A percentile compares a stretch with the other conserved stretches of the same genome.
Evolutionary conservation across 2,797 vertebrate genomes (phyloP).

Genomic region (Cercopithecus hamlyni): DNA sequence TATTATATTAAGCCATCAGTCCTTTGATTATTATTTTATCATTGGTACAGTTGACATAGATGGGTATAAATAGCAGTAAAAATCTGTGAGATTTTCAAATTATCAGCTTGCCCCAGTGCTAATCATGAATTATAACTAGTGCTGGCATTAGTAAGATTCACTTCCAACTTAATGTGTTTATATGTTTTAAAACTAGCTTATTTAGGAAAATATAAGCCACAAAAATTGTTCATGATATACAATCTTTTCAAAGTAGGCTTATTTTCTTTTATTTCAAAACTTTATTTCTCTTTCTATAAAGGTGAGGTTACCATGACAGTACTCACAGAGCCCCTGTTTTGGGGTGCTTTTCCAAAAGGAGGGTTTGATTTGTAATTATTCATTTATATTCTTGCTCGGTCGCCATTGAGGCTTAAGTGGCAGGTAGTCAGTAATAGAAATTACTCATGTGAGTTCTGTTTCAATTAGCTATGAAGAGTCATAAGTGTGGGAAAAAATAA

Average conservation of each 20-base stretch:
- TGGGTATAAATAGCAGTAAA: constrained; percentile 32
- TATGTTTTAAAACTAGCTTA: constrained; percentile 42
- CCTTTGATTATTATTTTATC: constrained; percentile 63
- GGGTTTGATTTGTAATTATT: background rate
- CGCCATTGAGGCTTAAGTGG: background rate
- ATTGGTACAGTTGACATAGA: constrained; percentile 41
- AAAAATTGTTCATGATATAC: constrained; percentile 1
- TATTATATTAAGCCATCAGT: constrained; percentile 58
- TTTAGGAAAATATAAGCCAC: constrained; percentile 44
- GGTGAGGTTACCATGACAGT: background rate
- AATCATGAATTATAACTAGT: constrained; percentile 47
- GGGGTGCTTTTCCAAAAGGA: constrained; percentile 25
- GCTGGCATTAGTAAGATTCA: background rate
- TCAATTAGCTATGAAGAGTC: constrained; percentile 1
- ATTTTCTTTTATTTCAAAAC: constrained; percentile 40
- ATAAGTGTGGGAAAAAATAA: constrained; percentile 11
- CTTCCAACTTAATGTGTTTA: background rate
- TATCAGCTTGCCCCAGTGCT: constrained; percentile 1
- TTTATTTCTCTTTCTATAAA: constrained; percentile 41
- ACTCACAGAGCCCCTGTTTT: background rate
- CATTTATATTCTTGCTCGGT: background rate
- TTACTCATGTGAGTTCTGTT: constrained; percentile 37
- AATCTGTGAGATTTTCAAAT: constrained; percentile 21
- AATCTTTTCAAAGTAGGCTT: constrained; percentile 49
- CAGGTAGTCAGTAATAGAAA: constrained; percentile 41